Percentiles rank a stretch among this genome's conserved stretches.
Evolutionary conservation across 2,113 vertebrate species (phyloP).

Genomic region (Cyanoramphus novaezelandiae): DNA sequence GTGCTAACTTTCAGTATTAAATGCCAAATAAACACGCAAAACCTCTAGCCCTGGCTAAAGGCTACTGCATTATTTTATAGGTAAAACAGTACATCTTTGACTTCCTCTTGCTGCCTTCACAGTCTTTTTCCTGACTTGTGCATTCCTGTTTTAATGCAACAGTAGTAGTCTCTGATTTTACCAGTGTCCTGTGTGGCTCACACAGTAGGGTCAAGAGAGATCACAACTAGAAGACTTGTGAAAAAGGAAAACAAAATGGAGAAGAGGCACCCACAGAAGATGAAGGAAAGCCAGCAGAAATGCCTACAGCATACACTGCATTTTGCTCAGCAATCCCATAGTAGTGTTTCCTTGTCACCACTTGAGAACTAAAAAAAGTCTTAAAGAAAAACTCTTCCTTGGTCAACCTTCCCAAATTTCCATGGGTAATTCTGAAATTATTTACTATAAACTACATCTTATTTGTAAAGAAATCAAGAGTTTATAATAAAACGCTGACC

Average conservation of each 20-base stretch:
- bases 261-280: slow-evolving; percentile 26
- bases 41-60: background rate
- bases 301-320: slow-evolving; percentile 50
- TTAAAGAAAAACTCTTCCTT: slow-evolving; percentile 51
- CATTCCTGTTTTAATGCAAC: background rate
- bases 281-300: slow-evolving; percentile 68
- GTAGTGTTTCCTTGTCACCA: slow-evolving; percentile 62
- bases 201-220: slow-evolving; percentile 42
- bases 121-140: background rate
- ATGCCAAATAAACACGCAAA: background rate
- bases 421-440: background rate
- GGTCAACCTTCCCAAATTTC: slow-evolving; percentile 20
- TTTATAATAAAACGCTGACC: background rate
- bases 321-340: slow-evolving; percentile 73
- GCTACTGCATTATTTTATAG: background rate
- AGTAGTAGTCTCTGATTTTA: background rate
- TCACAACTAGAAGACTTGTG: slow-evolving; percentile 47
- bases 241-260: slow-evolving; percentile 67
- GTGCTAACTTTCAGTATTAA: background rate
- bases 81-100: background rate
- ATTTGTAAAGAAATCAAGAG: background rate
- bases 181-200: slow-evolving; percentile 41
- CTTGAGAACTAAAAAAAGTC: background rate
- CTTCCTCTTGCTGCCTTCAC: background rate
- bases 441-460: background rate